Base-by-base conservation (phyloP, 2,113 vertebrate species). In the Australoheros scitulus region DNA sequence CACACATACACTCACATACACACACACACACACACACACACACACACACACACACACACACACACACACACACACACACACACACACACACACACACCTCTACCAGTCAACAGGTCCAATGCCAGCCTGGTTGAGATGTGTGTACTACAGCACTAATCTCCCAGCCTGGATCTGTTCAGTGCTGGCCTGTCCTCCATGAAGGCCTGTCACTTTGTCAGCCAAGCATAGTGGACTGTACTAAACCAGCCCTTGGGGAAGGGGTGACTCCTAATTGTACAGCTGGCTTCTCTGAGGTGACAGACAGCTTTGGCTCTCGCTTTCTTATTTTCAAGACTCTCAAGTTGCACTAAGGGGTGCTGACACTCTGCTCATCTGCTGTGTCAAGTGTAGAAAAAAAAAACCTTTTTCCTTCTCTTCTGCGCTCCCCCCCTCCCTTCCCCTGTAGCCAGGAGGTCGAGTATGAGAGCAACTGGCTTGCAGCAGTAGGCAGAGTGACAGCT, bases 401-500 rank as follows among this genome's bases (percentile, higher is more conserved):
- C 41, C 81, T 64, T 36, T 75, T 74, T 84, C 59, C 77, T 36
- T 64, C 55, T 83, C 64, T 55, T 24, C n/a, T 29, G 43, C 60
- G 29, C 58, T 47, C 20, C 65, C 24, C 36, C 76, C 17, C 75
- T 11, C 61, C 9, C 72, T 6, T 56, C 77, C 22, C 0, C 79
- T 41, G 32, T 26, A 83, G 79, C 79, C 83, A 86, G 85, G 59
- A 82, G 75, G 81, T 76, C 77, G 79, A 70, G 78, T 41, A 83
- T 58, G 79, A 86, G 81, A 86, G 91, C 77, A 89, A 89, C 78
- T 88, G 92, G 90, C 92, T 92, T 43, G 83, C 83, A 89, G 86
- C 90, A 83, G 91, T 83, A 32, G 76, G 87, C 64, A 85, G 90
- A 93, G 87, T 89, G 90, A 92, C 93, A 94, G 94, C 77, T 93